Percentiles rank a stretch among this genome's conserved stretches.
Evolutionary conservation across 1,140 invertebrate genomes (phyloP).

Genomic region (Bombus superbus): DNA sequence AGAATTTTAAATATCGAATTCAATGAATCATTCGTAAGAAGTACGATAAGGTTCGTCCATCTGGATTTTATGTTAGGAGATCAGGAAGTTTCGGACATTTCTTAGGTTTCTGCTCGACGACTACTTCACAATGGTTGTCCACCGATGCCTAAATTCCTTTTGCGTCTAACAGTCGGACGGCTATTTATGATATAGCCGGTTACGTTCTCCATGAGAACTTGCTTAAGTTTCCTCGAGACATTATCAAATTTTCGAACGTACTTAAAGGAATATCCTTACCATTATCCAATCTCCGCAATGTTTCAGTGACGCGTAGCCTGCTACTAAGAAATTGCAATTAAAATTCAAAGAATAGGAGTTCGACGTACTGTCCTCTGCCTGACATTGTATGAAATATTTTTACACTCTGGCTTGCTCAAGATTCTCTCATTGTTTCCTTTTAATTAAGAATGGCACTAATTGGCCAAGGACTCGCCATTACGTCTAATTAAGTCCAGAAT

Average conservation of each 20-base stretch:
- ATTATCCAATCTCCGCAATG: neutral
- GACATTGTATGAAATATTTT: conserved; percentile 8
- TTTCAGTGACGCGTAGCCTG: neutral
- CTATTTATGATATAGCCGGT: conserved; percentile 15
- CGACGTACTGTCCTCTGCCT: neutral
- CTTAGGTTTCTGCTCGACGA: neutral
- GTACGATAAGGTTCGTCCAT: neutral
- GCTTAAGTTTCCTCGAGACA: neutral
- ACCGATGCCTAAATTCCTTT: neutral
- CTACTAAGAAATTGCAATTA: neutral
- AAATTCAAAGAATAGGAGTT: neutral
- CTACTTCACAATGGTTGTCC: neutral
- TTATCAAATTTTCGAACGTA: neutral
- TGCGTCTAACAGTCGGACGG: neutral
- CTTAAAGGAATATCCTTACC: neutral
- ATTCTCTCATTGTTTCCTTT: conserved; percentile 24
- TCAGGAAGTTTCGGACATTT: neutral
- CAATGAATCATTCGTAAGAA: neutral
- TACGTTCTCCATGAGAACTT: neutral
- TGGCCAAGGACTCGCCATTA: conserved; percentile 25
- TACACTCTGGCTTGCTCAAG: neutral
- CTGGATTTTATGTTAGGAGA: neutral
- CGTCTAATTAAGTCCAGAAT: conserved; percentile 18
- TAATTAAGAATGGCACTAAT: conserved; percentile 43
- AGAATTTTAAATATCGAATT: neutral